Evolutionary conservation across 2,888 invertebrate genomes (phyloP), one percentile per base, ranked within the genome.

Genomic region (Alsophila aescularia): DNA sequence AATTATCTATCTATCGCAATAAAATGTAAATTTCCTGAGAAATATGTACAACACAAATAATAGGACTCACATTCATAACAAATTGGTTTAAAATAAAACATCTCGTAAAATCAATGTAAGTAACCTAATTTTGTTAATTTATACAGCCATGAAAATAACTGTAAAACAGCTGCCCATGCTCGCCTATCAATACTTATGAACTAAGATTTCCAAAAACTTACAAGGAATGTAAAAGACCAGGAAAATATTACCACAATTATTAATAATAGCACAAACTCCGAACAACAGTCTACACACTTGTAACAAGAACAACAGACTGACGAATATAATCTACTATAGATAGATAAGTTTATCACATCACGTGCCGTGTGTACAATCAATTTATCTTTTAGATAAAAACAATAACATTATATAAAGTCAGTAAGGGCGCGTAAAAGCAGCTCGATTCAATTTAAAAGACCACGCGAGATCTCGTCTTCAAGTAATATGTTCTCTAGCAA

Each of bases 171-270:
- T 24, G 24, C 24, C 24, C 4, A 6, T n/a, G n/a, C n/a, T n/a
- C n/a, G n/a, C n/a, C n/a, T n/a, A 24, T 24, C 7, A 24, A 1
- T 24, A 24, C 3, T 5, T 24, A 6, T 24, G 8, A 27, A 27
- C 31, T 41, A 37, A 64, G 24, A 47, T 29, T 3, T 21, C 18
- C 16, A 18, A 29, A 43, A 62, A 73, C 76, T 73, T 71, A 75
- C 75, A 60, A 66, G 75, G 73, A 76, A 75, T 69, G 72, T 65
- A 34, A 47, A 10, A 29, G 7, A 24, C 24, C 35, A 24, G 45
- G 39, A 35, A 35, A 42, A 34, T 24, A 52, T 34, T 14, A 36
- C 13, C 31, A 39, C 44, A 49, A 21, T 41, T 15, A 42, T 39
- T 29, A 34, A 15, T 24, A 27, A 39, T 41, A 41, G 21, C 49